These are phyloP conservation scores for Drosophila tani DNA, from an alignment of 1,140 invertebrate genomes.

Conservation along the genomic window DNA sequence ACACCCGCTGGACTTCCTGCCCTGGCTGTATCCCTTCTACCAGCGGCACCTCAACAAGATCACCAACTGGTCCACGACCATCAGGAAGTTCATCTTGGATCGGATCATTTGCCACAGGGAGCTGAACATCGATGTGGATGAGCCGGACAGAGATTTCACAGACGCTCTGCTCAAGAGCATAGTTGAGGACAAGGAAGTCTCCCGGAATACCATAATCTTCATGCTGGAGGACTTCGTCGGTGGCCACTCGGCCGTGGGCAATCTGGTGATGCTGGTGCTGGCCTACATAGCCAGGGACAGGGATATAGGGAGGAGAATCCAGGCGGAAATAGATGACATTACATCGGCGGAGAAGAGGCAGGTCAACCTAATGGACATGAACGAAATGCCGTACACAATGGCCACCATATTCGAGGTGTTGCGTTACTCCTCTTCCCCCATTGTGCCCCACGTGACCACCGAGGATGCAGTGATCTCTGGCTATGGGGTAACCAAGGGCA, in stretches of 20 bases:
- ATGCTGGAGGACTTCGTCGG: slow-evolving; percentile 94
- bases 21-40: slow-evolving; percentile 91
- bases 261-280: slow-evolving; percentile 91
- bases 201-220: slow-evolving; percentile 90
- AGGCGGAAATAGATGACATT: slow-evolving; percentile 89
- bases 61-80: slow-evolving; percentile 88
- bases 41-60: slow-evolving; percentile 89
- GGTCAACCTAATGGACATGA: slow-evolving; percentile 89
- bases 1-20: slow-evolving; percentile 94
- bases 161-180: slow-evolving; percentile 90
- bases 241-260: slow-evolving; percentile 94
- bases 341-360: slow-evolving; percentile 86
- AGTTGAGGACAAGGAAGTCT: slow-evolving; percentile 87
- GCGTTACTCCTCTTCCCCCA: slow-evolving; percentile 92
- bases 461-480: slow-evolving; percentile 90
- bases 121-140: slow-evolving; percentile 86
- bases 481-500: slow-evolving; percentile 91
- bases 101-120: slow-evolving; percentile 89
- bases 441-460: slow-evolving; percentile 95
- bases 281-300: slow-evolving; percentile 89
- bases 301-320: slow-evolving; percentile 88
- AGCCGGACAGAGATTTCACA: slow-evolving; percentile 89
- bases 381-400: slow-evolving; percentile 92
- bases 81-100: slow-evolving; percentile 90
- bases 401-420: slow-evolving; percentile 93